Evolutionary conservation across 2,888 invertebrate genomes (phyloP).

Genomic region (Zaprionus obscuricornis): DNA sequence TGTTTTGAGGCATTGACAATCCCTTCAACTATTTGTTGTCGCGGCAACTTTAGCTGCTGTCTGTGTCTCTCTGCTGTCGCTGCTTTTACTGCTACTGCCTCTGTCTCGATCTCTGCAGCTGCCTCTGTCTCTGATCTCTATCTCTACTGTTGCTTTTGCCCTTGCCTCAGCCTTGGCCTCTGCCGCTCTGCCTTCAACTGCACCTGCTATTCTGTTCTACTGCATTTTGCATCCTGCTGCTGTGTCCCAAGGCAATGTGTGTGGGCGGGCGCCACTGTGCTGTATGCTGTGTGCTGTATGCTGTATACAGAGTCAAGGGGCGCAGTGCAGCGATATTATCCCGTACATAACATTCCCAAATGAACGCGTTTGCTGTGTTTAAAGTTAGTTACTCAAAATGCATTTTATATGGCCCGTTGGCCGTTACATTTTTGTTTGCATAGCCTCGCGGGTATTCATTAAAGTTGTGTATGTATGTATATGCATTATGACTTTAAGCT

Average conservation of each 20-base stretch:
- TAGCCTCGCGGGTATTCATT: constrained; percentile 66
- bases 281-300: no score
- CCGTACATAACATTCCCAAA: constrained; percentile 53
- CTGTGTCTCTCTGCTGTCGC: no score
- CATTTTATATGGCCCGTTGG: constrained; percentile 72
- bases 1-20: constrained; percentile 36
- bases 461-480: constrained; percentile 40
- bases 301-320: no score
- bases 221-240: constrained; percentile 25
- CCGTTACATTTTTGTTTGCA: constrained; percentile 58
- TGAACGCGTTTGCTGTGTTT: constrained; percentile 60
- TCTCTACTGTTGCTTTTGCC: no score
- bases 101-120: no score
- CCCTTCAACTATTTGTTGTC: constrained; percentile 25
- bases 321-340: no score
- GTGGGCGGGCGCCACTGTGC: no score
- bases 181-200: background rate
- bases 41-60: constrained; percentile 18
- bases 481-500: constrained; percentile 58
- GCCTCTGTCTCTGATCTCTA: no score
- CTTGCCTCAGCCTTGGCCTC: no score
- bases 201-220: constrained; percentile 14
- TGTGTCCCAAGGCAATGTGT: background rate
- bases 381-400: constrained; percentile 71
- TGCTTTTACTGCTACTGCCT: no score